Evolutionary conservation across 2,888 invertebrate genomes (phyloP).

Genomic region (Acronicta alni): DNA sequence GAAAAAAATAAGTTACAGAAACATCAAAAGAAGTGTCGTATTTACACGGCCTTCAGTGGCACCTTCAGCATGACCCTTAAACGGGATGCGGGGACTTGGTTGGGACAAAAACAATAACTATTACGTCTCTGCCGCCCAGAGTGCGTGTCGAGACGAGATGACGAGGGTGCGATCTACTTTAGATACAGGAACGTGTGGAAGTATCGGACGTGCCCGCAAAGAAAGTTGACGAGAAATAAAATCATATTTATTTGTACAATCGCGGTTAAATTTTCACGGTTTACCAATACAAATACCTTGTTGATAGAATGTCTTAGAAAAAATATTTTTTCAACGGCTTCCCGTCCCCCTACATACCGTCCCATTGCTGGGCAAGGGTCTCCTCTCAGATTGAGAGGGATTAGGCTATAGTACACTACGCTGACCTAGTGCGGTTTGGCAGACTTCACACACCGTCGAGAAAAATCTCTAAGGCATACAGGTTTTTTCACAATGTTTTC

Average conservation of each 20-base stretch:
- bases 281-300: too few species aligned
- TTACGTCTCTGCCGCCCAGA: constrained; percentile 6
- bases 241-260: constrained; percentile 7
- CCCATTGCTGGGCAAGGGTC: too few species aligned
- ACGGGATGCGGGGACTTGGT: background rate
- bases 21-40: background rate
- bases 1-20: background rate
- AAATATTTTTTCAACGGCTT: too few species aligned
- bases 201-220: constrained; percentile 23
- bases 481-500: too few species aligned
- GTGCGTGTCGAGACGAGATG: constrained; percentile 24
- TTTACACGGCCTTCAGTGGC: constrained; percentile 1
- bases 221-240: constrained; percentile 17
- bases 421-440: too few species aligned
- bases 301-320: too few species aligned
- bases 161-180: constrained; percentile 51
- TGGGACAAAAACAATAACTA: constrained; percentile 22
- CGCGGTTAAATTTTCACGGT: too few species aligned
- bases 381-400: too few species aligned
- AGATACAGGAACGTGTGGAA: constrained; percentile 46
- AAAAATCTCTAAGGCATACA: too few species aligned
- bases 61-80: constrained; percentile 3
- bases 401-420: too few species aligned
- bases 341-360: too few species aligned
- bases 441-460: too few species aligned